phyloP scores from a whole-genome alignment of 2,888 invertebrate genomes.

The Ectropis crepuscularia region DNA sequence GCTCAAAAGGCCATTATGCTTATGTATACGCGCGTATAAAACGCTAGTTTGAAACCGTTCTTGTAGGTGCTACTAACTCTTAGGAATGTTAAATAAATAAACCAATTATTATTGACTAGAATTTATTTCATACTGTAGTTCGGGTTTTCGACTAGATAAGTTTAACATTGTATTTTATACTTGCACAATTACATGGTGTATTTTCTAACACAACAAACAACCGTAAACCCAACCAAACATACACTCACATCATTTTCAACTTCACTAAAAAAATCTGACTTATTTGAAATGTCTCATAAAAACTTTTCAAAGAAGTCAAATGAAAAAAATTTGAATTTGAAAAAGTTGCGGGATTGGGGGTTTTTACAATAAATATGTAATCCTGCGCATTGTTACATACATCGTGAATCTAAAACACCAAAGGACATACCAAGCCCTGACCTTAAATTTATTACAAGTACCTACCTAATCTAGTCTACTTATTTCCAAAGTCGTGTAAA shows the following conservation, averaged over 20 bases:
- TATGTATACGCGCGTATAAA: too few relatives aligned
- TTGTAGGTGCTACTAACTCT: too few relatives aligned
- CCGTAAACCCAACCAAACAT: not conserved
- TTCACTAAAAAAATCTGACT: slow-evolving; percentile 24
- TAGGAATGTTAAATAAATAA: too few relatives aligned
- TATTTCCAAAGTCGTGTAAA: too few relatives aligned
- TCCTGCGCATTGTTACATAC: not conserved
- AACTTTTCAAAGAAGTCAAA: slow-evolving; percentile 14
- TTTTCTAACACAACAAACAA: not conserved
- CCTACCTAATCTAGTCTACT: too few relatives aligned
- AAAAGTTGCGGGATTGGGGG: slow-evolving; percentile 11
- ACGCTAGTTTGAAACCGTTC: too few relatives aligned
- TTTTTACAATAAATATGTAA: not conserved
- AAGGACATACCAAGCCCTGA: not conserved
- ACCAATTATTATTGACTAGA: too few relatives aligned
- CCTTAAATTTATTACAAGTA: not conserved
- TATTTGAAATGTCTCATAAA: not conserved
- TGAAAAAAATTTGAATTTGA: slow-evolving; percentile 23
- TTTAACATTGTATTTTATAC: too few relatives aligned
- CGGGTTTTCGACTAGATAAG: too few relatives aligned
- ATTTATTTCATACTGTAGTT: too few relatives aligned
- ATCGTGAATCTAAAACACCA: not conserved
- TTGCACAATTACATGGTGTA: not conserved
- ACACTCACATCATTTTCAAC: slow-evolving; percentile 17
- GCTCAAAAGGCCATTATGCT: too few relatives aligned